A percentile compares a stretch with the other conserved stretches of the same genome.
Conservation (phyloP, 2,797 vertebrate genomes). For the Acanthornis magna region DNA sequence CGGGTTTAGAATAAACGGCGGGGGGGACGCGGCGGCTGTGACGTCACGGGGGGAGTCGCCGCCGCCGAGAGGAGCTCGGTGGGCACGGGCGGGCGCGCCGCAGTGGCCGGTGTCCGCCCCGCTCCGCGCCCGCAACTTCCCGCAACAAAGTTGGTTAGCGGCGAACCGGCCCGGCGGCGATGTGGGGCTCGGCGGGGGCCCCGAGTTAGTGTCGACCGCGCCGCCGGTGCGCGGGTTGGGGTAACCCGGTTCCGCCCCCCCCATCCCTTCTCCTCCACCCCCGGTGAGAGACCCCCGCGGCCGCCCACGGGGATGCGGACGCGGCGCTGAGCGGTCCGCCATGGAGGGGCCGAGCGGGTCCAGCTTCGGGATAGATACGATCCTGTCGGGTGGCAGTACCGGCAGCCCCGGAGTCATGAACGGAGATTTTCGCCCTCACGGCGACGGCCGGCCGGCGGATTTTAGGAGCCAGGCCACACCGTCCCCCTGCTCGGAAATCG, state of each 20-base stretch:
- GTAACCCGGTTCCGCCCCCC: background rate
- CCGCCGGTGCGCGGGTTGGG: background rate
- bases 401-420: constrained; percentile 89
- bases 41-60: constrained; percentile 95
- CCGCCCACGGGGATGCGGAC: constrained; percentile 78
- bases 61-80: constrained; percentile 86
- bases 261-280: background rate
- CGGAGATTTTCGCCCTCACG: constrained; percentile 88
- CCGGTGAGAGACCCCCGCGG: background rate
- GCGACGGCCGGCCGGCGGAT: constrained; percentile 85
- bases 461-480: constrained; percentile 91
- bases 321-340: constrained; percentile 74
- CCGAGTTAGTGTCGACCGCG: background rate
- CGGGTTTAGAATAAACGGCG: constrained; percentile 82
- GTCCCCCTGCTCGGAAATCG: constrained; percentile 95
- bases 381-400: constrained; percentile 88
- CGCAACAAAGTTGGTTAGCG: constrained; percentile 53
- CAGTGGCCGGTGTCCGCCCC: constrained; percentile 85
- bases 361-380: constrained; percentile 98
- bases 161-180: constrained; percentile 8
- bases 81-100: constrained; percentile 87
- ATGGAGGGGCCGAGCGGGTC: constrained; percentile 97
- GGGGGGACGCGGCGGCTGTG: constrained; percentile 83
- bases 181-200: background rate
- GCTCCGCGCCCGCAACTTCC: constrained; percentile 84